These are phyloP conservation scores for Ectobius pallidus DNA, from an alignment of 2,888 invertebrate species.

Conservation along the genomic window DNA sequence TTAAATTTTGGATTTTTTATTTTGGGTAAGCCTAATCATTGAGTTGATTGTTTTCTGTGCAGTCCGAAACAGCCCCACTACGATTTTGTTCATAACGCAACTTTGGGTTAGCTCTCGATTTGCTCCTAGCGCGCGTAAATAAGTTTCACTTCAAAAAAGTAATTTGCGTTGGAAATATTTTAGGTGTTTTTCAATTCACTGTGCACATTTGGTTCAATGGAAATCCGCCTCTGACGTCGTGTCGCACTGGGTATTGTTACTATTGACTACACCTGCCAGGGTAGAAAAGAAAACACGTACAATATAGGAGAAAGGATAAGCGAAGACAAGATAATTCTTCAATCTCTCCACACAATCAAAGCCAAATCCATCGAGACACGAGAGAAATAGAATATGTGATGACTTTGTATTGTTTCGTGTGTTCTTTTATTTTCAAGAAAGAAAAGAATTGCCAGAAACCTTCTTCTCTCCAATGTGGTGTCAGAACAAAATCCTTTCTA, in stretches of 20 bases:
- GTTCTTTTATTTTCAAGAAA: not conserved
- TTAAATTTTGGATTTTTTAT: too few species aligned
- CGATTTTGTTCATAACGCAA: too few species aligned
- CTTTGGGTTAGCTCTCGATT: too few species aligned
- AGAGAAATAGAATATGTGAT: conserved; percentile 1
- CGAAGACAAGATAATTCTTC: conserved; percentile 34
- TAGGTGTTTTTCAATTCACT: too few species aligned
- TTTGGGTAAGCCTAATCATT: too few species aligned
- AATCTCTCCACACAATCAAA: conserved; percentile 38
- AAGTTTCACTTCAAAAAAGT: too few species aligned
- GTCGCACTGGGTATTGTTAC: conserved; percentile 16
- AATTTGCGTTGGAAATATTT: too few species aligned
- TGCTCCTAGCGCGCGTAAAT: too few species aligned
- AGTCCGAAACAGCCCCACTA: too few species aligned
- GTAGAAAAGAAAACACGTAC: not conserved
- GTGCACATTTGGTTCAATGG: too few species aligned
- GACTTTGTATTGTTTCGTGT: conserved; percentile 13
- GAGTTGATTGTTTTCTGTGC: too few species aligned
- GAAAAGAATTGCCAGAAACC: conserved; percentile 7
- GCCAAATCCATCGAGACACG: conserved; percentile 34
- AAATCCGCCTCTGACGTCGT: conserved; percentile 15
- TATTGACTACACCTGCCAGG: not conserved
- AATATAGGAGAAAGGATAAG: not conserved
- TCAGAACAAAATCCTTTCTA: conserved; percentile 22
- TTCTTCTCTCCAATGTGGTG: conserved; percentile 2